Conservation (phyloP, 2,797 vertebrate genomes). For the Otolemur crassicaudatus region DNA sequence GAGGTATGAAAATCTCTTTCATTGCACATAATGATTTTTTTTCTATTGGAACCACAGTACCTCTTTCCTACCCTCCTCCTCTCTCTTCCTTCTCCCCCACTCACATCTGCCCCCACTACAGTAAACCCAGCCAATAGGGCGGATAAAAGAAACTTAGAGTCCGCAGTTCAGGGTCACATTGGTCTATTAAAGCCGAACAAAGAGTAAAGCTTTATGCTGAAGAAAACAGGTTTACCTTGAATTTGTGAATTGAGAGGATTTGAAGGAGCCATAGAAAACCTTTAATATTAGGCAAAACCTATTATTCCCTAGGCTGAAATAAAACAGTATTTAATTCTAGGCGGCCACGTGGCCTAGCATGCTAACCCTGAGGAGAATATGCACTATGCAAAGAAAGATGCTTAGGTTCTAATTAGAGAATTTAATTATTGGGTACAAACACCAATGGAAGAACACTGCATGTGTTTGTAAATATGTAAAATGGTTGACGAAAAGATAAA, state of each 20-base stretch:
- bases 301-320: constrained; percentile 75
- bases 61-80: constrained; percentile 32
- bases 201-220: constrained; percentile 78
- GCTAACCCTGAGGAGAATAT: constrained; percentile 65
- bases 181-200: constrained; percentile 81
- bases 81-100: background rate
- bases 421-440: constrained; percentile 56
- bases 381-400: constrained; percentile 60
- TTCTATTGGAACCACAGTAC: constrained; percentile 21
- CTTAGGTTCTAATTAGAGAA: constrained; percentile 67
- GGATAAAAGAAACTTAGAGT: constrained; percentile 76
- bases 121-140: constrained; percentile 64
- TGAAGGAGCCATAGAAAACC: constrained; percentile 77
- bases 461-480: constrained; percentile 56
- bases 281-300: constrained; percentile 80
- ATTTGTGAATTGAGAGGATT: constrained; percentile 79
- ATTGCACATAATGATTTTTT: constrained; percentile 24
- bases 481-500: constrained; percentile 48
- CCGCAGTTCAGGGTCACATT: constrained; percentile 77
- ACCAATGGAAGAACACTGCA: constrained; percentile 47
- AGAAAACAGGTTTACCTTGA: constrained; percentile 83
- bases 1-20: constrained; percentile 57
- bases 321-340: constrained; percentile 78
- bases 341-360: constrained; percentile 66
- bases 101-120: background rate